Percentiles rank a stretch among this genome's conserved stretches.
Conservation (phyloP, 2,797 vertebrate species). For the Chanos chanos region DNA sequence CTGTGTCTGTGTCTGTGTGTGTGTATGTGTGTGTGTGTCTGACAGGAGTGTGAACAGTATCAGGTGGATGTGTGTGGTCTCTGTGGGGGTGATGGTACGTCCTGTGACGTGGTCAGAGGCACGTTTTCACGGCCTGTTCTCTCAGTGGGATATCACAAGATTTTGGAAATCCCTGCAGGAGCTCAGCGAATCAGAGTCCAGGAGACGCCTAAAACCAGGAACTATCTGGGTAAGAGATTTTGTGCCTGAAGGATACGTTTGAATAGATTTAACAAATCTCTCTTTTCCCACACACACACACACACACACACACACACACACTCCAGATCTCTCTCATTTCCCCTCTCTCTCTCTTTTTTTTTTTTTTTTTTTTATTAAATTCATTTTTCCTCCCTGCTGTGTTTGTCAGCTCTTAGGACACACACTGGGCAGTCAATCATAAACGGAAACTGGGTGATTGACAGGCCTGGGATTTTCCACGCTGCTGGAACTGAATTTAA, state of each 20-base stretch:
- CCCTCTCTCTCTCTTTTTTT: neutral
- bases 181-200: constrained; percentile 63
- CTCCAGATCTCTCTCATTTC: neutral
- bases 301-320: too few species aligned
- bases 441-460: constrained; percentile 74
- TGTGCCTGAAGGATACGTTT: neutral
- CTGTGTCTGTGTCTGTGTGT: constrained; percentile 26
- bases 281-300: too few species aligned
- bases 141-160: constrained; percentile 68
- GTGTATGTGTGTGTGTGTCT: constrained; percentile 51
- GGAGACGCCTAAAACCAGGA: constrained; percentile 68
- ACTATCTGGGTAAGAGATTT: constrained; percentile 63
- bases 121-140: constrained; percentile 63
- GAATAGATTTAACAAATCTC: neutral
- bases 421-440: constrained; percentile 60
- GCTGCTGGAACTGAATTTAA: constrained; percentile 64
- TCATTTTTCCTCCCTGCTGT: neutral
- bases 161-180: constrained; percentile 67
- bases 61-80: constrained; percentile 43
- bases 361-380: too few species aligned
- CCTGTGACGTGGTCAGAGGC: constrained; percentile 58
- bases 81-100: constrained; percentile 41
- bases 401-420: constrained; percentile 61
- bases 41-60: constrained; percentile 23
- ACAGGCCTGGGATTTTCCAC: constrained; percentile 63